These are phyloP conservation scores for Epinotia nisella DNA, from an alignment of 2,888 invertebrate genomes.

Conservation along the genomic window DNA sequence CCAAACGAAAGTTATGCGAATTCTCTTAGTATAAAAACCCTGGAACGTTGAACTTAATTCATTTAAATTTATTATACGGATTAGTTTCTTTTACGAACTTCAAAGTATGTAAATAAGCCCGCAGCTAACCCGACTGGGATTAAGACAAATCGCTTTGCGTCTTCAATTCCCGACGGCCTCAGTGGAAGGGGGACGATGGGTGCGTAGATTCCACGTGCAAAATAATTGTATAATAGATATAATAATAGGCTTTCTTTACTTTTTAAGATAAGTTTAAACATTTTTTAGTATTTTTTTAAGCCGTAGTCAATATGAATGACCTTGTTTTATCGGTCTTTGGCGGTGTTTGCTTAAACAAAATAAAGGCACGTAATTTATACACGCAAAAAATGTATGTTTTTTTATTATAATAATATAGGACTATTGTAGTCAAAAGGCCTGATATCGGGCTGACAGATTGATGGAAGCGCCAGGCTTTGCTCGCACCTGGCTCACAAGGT, in stretches of 20 bases:
- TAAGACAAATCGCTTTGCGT: slow-evolving; percentile 27
- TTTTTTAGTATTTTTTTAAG: too few relatives aligned
- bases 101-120: slow-evolving; percentile 37
- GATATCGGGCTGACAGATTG: too few relatives aligned
- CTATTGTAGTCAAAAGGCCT: too few relatives aligned
- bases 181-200: not conserved
- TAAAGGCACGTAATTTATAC: too few relatives aligned
- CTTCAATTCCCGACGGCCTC: slow-evolving; percentile 28
- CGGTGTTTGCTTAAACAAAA: too few relatives aligned
- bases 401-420: too few relatives aligned
- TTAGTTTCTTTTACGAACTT: slow-evolving; percentile 19
- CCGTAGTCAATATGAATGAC: too few relatives aligned
- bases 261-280: not conserved
- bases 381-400: too few relatives aligned
- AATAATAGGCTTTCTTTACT: not conserved
- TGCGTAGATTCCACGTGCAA: slow-evolving; percentile 5
- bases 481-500: too few relatives aligned
- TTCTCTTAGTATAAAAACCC: not conserved
- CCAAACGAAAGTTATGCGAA: not conserved
- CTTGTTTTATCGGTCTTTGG: too few relatives aligned
- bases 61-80: not conserved
- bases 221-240: not conserved
- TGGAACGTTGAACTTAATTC: not conserved
- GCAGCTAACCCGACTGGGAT: slow-evolving; percentile 21
- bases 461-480: too few relatives aligned